Evolutionary conservation across 2,888 invertebrate genomes (phyloP).

Genomic region (Thymelicus acteon): DNA sequence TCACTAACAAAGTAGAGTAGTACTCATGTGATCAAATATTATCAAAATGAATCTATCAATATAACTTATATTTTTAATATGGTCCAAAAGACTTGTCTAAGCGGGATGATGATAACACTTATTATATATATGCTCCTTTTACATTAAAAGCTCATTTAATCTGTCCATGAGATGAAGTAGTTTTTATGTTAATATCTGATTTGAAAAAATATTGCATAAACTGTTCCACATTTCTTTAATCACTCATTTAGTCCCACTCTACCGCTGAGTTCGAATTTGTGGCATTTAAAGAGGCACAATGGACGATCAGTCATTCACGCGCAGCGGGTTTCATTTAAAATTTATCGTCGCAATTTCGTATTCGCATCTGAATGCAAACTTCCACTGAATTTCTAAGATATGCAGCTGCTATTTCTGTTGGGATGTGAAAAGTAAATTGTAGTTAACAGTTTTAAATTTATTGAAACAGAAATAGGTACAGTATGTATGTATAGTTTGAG

Average conservation of each 20-base stretch:
- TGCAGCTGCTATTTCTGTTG: constrained; percentile 51
- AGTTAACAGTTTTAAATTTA: neutral
- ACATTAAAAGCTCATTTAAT: neutral
- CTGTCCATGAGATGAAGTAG: neutral
- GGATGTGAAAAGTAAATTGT: neutral
- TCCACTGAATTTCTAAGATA: constrained; percentile 53
- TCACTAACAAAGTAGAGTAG: no score
- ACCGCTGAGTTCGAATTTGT: constrained; percentile 1
- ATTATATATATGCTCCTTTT: no score
- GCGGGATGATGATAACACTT: no score
- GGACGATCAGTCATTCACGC: constrained; percentile 19
- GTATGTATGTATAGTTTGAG: no score
- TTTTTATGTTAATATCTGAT: constrained; percentile 4
- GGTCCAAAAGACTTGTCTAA: no score
- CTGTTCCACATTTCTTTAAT: constrained; percentile 13
- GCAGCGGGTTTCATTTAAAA: constrained; percentile 55
- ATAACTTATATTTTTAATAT: no score
- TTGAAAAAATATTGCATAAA: constrained; percentile 7
- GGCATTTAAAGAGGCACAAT: constrained; percentile 14
- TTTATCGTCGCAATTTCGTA: constrained; percentile 61
- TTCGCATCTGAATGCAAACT: constrained; percentile 56
- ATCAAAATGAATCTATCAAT: no score
- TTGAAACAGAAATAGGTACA: no score
- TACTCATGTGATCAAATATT: no score
- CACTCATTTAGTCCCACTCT: constrained; percentile 2